Evolutionary conservation across 2,113 vertebrate species (phyloP), one percentile per base, ranked within the genome.

Genomic region (Arenaria interpres): DNA sequence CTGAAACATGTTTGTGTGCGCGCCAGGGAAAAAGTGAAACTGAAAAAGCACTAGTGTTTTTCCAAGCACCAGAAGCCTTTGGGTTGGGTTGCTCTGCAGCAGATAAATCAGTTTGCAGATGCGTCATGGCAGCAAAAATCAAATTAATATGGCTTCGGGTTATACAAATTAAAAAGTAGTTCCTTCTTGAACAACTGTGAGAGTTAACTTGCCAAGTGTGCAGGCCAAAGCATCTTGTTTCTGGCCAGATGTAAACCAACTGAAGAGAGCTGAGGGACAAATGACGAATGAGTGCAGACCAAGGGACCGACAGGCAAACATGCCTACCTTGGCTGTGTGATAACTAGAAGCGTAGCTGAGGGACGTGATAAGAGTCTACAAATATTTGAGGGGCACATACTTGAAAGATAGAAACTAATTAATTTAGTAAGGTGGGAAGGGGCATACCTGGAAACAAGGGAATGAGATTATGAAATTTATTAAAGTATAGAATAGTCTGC

Each of bases 401-500:
- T 84, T 89, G 72, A 92, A 93, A 86, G 82, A 54, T 16, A 54
- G 64, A 63, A 88, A 64, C 46, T 74, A 90, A 90, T 86, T 92
- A 90, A 90, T 74, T 78, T 28, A 60, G 30, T 83, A 63, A 83
- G 75, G 46, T 93, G 73, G 63, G 76, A 95, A 90, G 48, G 60
- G 33, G 27, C 45, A 37, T 92, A 81, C 86, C 46, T 59, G 35
- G 88, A 66, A 94, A 90, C 56, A 80, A 79, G 63, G 46, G 85
- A 96, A 67, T 88, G 85, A 95, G 76, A 73, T 88, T 92, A 45
- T 79, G 66, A 73, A 89, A 76, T 88, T 32, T 14, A 39, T 78
- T 78, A 7, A 76, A 76, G 60, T 53, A 60, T 77, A 46, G 45
- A 46, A 64, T 78, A 76, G 48, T 54, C 88, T 88, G 60, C 64